Evolutionary conservation across 2,113 vertebrate genomes (phyloP).

Genomic region (Phyllopteryx taeniolatus): DNA sequence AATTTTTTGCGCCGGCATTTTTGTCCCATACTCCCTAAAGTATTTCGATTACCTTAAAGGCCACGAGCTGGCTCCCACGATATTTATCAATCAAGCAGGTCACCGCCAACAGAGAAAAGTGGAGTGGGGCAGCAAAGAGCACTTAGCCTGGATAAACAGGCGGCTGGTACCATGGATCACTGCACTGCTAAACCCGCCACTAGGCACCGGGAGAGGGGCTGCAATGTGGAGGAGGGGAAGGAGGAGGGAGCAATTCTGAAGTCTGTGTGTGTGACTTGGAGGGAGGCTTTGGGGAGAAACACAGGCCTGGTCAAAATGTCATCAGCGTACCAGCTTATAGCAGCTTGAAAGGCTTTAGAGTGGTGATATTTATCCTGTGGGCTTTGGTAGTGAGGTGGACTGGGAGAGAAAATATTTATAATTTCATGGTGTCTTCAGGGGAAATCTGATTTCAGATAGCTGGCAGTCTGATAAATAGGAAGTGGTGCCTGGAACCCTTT

Average conservation of each 20-base stretch:
- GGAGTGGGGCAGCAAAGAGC: conserved; percentile 62
- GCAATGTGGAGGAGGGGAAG: conserved; percentile 46
- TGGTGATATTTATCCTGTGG: conserved; percentile 79
- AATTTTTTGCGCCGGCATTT: conserved; percentile 38
- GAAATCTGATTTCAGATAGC: conserved; percentile 79
- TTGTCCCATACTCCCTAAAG: conserved; percentile 57
- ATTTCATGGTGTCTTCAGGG: conserved; percentile 81
- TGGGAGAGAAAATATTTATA: conserved; percentile 75
- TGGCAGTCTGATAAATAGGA: conserved; percentile 80
- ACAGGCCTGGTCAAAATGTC: conserved; percentile 75
- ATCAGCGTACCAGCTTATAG: conserved; percentile 73
- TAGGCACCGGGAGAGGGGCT: conserved; percentile 42
- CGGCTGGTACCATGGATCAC: conserved; percentile 65
- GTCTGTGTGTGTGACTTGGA: conserved; percentile 42
- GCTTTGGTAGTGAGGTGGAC: conserved; percentile 68
- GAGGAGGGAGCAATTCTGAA: conserved; percentile 20
- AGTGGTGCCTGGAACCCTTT: conserved; percentile 67
- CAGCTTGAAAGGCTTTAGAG: conserved; percentile 76
- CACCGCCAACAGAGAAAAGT: conserved; percentile 65
- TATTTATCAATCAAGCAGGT: conserved; percentile 73
- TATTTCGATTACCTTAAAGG: conserved; percentile 66
- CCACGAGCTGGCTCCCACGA: conserved; percentile 56
- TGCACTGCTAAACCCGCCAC: conserved; percentile 70
- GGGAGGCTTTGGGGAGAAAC: conserved; percentile 66
- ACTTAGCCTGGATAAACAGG: conserved; percentile 72